These are phyloP conservation scores for Caenorhabditis brenneri DNA, from an alignment of 1,140 invertebrate species.

Conservation along the genomic window DNA sequence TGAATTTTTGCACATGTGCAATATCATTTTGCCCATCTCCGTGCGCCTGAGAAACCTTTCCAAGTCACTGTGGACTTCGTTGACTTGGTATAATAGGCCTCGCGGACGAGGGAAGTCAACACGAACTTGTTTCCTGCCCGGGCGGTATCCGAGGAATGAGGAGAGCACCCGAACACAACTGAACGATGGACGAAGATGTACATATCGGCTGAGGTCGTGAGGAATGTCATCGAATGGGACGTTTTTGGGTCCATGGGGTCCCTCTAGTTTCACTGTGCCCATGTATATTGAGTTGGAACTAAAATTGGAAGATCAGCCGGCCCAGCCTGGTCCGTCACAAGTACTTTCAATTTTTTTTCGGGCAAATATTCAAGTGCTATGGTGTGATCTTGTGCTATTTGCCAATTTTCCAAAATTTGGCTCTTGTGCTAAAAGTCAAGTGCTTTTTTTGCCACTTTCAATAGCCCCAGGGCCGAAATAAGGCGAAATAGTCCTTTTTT, in stretches of 20 bases:
- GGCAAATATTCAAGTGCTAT: too few relatives aligned
- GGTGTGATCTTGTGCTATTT: too few relatives aligned
- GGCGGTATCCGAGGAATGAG: conserved; percentile 80
- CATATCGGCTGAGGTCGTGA: conserved; percentile 77
- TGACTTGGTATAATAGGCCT: conserved; percentile 9
- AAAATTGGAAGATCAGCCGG: not conserved
- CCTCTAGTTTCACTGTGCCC: conserved; percentile 79
- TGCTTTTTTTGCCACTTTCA: too few relatives aligned
- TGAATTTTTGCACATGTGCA: too few relatives aligned
- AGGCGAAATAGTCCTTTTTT: too few relatives aligned
- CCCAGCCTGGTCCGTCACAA: too few relatives aligned
- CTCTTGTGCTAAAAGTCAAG: too few relatives aligned
- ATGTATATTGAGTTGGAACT: conserved; percentile 76
- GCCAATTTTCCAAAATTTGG: too few relatives aligned
- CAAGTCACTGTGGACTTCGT: conserved; percentile 72
- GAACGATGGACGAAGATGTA: conserved; percentile 75
- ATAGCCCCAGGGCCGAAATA: too few relatives aligned
- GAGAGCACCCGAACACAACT: conserved; percentile 74
- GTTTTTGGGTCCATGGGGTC: conserved; percentile 75
- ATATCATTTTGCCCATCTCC: too few relatives aligned
- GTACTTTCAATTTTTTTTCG: too few relatives aligned
- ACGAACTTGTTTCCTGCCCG: conserved; percentile 76
- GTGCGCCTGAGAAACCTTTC: too few relatives aligned
- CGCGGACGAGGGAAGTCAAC: conserved; percentile 75
- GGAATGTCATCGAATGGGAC: conserved; percentile 74